phyloP scores from a whole-genome alignment of 1,140 invertebrate genomes.

The Lepidostoma basale region DNA sequence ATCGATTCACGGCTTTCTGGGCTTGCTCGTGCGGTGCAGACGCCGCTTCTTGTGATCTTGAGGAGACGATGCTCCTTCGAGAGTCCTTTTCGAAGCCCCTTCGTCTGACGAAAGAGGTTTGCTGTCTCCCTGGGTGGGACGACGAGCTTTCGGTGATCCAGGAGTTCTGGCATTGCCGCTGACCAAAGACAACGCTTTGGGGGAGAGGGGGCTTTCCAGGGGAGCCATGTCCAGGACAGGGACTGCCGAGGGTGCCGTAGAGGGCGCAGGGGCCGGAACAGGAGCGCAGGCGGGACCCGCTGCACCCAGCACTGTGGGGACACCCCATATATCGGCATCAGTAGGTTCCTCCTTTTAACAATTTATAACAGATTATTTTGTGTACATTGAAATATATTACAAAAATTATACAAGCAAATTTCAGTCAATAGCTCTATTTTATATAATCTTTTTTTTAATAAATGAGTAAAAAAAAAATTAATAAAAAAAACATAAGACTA shows the following conservation, averaged over 20 bases:
- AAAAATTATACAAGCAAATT: conserved; percentile 15
- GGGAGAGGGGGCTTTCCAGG: conserved; percentile 38
- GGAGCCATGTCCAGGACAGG: not conserved
- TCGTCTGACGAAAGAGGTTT: conserved; percentile 35
- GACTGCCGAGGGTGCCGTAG: not conserved
- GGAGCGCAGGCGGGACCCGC: conserved; percentile 1
- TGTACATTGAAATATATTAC: not conserved
- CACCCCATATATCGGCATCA: conserved; percentile 27
- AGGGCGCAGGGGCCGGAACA: not conserved
- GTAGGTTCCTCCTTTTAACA: conserved; percentile 16
- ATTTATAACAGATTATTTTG: not conserved
- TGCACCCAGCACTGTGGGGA: conserved; percentile 29
- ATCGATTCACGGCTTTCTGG: conserved; percentile 37
- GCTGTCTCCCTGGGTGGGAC: conserved; percentile 19
- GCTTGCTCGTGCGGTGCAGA: conserved; percentile 38
- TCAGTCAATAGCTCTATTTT: not conserved
- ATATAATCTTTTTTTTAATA: no score
- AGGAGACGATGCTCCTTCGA: conserved; percentile 30
- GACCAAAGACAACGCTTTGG: conserved; percentile 16
- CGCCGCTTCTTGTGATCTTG: conserved; percentile 42
- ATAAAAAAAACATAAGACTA: no score
- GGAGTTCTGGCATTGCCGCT: conserved; percentile 32
- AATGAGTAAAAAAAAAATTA: no score
- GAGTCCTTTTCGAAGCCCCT: conserved; percentile 32
- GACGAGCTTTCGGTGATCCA: conserved; percentile 41